Evolutionary conservation across 2,888 invertebrate species (phyloP).

Genomic region (Sabellastarte sp.): DNA sequence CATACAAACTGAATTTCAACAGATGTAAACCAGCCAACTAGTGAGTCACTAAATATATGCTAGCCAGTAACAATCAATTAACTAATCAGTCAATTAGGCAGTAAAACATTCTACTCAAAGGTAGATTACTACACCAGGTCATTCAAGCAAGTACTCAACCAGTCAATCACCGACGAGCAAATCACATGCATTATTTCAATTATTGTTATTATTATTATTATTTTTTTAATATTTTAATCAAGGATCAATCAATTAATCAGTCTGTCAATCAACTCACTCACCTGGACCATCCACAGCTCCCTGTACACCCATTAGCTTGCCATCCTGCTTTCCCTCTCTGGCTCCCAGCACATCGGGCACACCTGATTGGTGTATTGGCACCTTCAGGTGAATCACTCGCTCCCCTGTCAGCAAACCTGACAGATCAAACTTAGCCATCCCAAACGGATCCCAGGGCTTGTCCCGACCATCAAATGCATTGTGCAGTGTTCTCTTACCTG

Average conservation of each 20-base stretch:
- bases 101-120: too few species aligned
- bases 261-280: too few species aligned
- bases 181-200: not conserved
- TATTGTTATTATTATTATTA: constrained; percentile 4
- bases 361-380: constrained; percentile 50
- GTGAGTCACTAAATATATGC: too few species aligned
- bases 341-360: constrained; percentile 49
- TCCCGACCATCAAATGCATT: constrained; percentile 50
- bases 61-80: too few species aligned
- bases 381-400: constrained; percentile 42
- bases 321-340: constrained; percentile 29
- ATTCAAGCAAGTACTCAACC: too few species aligned
- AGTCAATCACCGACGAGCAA: too few species aligned
- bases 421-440: constrained; percentile 50
- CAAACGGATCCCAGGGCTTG: constrained; percentile 57
- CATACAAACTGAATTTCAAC: too few species aligned
- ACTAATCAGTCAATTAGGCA: too few species aligned
- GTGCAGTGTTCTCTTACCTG: constrained; percentile 44
- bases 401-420: constrained; percentile 54
- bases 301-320: constrained; percentile 44
- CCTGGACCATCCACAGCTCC: constrained; percentile 57
- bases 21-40: too few species aligned
- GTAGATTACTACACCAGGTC: too few species aligned
- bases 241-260: too few species aligned
- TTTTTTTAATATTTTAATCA: too few species aligned